Conservation (phyloP, 2,888 invertebrate species). For the Slavum lentiscoides region DNA sequence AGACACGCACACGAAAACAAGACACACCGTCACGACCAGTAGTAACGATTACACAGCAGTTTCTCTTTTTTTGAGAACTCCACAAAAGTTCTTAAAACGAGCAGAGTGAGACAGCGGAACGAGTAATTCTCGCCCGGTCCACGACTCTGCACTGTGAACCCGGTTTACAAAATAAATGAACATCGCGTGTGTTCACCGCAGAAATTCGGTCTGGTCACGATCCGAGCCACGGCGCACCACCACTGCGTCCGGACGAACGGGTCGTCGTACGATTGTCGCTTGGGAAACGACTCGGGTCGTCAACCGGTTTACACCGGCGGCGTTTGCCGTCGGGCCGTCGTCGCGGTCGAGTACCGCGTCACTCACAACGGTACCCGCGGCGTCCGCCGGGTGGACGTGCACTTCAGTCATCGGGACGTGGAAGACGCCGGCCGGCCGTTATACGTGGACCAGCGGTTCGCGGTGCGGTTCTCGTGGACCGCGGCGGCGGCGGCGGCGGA, state of each 20-base stretch:
- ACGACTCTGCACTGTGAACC: no score
- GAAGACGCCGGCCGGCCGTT: slow-evolving; percentile 51
- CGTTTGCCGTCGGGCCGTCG: slow-evolving; percentile 60
- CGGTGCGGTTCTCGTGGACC: slow-evolving; percentile 57
- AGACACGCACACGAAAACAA: no score
- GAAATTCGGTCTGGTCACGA: slow-evolving; percentile 10
- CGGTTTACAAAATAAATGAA: no score
- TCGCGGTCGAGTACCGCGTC: slow-evolving; percentile 60
- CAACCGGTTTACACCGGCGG: slow-evolving; percentile 20
- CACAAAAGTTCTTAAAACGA: no score
- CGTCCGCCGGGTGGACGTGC: slow-evolving; percentile 60
- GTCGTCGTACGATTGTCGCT: slow-evolving; percentile 5
- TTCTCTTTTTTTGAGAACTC: no score
- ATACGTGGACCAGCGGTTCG: slow-evolving; percentile 57
- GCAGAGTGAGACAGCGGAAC: no score
- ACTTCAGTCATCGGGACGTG: slow-evolving; percentile 60
- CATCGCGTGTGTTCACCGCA: background rate
- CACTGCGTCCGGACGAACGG: background rate
- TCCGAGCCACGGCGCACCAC: slow-evolving; percentile 8
- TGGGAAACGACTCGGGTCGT: no score
- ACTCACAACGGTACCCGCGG: slow-evolving; percentile 63
- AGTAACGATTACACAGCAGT: no score
- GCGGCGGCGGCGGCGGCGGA: slow-evolving; percentile 37
- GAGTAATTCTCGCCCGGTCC: no score
- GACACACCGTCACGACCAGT: no score